phyloP scores from a whole-genome alignment of 2,888 invertebrate genomes.

The Anthrax anthrax region DNA sequence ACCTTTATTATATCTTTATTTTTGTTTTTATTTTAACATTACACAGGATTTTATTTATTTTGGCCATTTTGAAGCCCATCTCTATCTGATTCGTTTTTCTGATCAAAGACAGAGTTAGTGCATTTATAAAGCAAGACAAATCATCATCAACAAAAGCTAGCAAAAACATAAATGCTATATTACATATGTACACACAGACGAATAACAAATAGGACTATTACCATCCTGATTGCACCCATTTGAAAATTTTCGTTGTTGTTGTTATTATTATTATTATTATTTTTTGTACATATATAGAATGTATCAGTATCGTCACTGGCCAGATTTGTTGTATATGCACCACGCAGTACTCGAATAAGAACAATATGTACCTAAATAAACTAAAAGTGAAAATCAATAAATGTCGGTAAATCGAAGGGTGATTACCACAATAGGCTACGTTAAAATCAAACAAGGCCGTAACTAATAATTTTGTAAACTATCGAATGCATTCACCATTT shows the following conservation, averaged over 20 bases:
- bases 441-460: background rate
- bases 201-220: constrained; percentile 8
- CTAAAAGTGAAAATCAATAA: constrained; percentile 8
- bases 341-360: constrained; percentile 5
- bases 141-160: background rate
- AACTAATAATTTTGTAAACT: background rate
- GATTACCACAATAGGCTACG: constrained; percentile 6
- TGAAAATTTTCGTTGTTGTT: background rate
- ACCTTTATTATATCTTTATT: background rate
- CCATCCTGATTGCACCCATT: background rate
- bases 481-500: background rate
- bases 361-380: constrained; percentile 4
- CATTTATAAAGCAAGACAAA: constrained; percentile 4
- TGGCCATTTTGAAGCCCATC: constrained; percentile 12
- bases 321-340: constrained; percentile 4
- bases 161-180: no score
- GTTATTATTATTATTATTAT: no score
- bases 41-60: constrained; percentile 12
- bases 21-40: constrained; percentile 4
- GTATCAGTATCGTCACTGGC: constrained; percentile 1
- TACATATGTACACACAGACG: no score
- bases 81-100: constrained; percentile 11
- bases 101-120: constrained; percentile 1
- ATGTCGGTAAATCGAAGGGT: constrained; percentile 8
- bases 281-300: no score